A percentile compares a stretch with the other conserved stretches of the same genome.
These are phyloP conservation scores for Hipposideros armiger DNA, from an alignment of 2,113 vertebrate genomes.

Conservation along the genomic window DNA sequence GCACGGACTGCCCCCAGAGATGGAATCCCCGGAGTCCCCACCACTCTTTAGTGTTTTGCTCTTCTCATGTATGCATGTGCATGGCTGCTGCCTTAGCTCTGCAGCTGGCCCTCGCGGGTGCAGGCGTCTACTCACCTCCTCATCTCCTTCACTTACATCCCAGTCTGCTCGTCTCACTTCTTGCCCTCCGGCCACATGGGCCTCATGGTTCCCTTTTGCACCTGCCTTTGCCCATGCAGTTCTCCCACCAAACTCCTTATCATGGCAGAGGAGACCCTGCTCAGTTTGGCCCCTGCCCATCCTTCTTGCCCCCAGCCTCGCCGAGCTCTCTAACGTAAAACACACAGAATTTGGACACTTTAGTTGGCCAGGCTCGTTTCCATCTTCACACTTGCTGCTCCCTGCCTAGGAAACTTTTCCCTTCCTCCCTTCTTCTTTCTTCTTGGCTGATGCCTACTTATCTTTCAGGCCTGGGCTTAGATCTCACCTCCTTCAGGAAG, in stretches of 20 bases:
- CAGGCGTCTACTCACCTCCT: not conserved
- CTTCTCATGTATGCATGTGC: not conserved
- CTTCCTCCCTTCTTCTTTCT: not conserved
- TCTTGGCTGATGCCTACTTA: not conserved
- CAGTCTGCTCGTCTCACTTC: not conserved
- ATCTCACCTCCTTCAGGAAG: not conserved
- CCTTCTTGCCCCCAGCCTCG: not conserved
- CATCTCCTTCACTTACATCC: not conserved
- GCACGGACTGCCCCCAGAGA: not conserved
- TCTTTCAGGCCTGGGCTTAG: constrained; percentile 8
- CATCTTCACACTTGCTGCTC: not conserved
- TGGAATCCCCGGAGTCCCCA: not conserved
- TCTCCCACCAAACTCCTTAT: not conserved
- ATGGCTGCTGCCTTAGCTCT: not conserved
- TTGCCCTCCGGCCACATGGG: not conserved
- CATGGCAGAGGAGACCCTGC: not conserved
- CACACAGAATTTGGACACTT: not conserved
- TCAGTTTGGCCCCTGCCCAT: not conserved
- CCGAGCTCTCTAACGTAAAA: not conserved
- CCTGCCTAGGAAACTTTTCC: not conserved
- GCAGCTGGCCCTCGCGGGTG: not conserved
- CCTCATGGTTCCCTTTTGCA: not conserved
- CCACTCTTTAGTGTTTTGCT: not conserved
- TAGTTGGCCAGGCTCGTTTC: not conserved
- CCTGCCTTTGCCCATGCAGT: not conserved